phyloP scores from a whole-genome alignment of 2,113 vertebrate genomes.

The Peromyscus leucopus region DNA sequence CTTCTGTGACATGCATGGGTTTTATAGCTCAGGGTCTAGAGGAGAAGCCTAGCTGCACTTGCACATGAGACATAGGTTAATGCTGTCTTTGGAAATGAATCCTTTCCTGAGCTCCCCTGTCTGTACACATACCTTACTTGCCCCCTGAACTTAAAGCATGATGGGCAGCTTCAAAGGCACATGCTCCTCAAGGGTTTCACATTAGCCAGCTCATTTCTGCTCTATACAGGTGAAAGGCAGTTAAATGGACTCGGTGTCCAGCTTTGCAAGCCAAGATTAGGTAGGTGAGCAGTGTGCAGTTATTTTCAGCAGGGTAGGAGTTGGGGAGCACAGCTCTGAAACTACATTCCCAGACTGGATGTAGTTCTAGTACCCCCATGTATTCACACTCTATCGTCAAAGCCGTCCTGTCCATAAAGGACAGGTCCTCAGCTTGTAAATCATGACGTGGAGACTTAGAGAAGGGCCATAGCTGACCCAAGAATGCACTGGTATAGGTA shows the following conservation, averaged over 20 bases:
- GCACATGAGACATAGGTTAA: too few species aligned
- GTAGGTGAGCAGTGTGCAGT: background rate
- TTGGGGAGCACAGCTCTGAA: background rate
- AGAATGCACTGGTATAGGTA: background rate
- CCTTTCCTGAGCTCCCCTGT: background rate
- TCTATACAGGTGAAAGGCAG: background rate
- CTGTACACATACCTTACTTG: background rate
- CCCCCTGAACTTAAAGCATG: background rate
- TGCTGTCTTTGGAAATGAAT: background rate
- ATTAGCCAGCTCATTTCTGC: background rate
- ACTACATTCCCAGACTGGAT: too few species aligned
- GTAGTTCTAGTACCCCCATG: background rate
- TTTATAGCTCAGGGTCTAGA: background rate
- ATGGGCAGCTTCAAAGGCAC: background rate
- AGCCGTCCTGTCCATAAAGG: background rate
- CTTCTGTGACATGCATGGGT: background rate
- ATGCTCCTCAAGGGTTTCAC: background rate
- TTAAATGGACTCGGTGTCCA: background rate
- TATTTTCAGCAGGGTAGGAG: background rate
- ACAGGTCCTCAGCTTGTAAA: background rate
- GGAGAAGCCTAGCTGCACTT: background rate
- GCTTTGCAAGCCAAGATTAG: background rate
- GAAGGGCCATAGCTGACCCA: background rate
- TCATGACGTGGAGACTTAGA: background rate
- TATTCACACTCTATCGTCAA: background rate